A percentile compares a stretch with the other conserved stretches of the same genome.
Conservation (phyloP, 2,888 invertebrate genomes). For the Volucella bombylans region DNA sequence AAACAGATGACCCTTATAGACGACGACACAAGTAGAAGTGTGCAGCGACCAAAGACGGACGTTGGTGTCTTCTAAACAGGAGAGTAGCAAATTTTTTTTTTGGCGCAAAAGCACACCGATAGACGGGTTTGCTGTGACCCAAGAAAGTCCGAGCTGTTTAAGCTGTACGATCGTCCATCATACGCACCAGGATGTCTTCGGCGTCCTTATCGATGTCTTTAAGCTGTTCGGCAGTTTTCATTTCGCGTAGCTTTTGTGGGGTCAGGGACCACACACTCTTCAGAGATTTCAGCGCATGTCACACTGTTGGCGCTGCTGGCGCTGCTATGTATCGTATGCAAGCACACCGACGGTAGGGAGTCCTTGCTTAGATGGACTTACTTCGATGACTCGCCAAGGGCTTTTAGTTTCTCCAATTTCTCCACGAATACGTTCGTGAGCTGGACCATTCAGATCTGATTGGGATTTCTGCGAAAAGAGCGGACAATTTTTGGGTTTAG, state of each 20-base stretch:
- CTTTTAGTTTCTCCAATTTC: conserved; percentile 94
- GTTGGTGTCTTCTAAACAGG: conserved; percentile 95
- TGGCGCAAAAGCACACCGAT: conserved; percentile 94
- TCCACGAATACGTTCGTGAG: conserved; percentile 95
- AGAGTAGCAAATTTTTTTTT: conserved; percentile 93
- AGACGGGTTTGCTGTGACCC: conserved; percentile 95
- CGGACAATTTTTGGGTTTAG: conserved; percentile 95
- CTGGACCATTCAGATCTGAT: conserved; percentile 98
- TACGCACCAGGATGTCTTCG: conserved; percentile 94
- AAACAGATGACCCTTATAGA: no score
- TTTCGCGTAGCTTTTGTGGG: conserved; percentile 91
- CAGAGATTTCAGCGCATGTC: conserved; percentile 91
- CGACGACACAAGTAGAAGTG: conserved; percentile 96
- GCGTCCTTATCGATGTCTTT: conserved; percentile 96
- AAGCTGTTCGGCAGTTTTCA: conserved; percentile 94
- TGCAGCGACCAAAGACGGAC: conserved; percentile 98
- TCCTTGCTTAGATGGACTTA: no score
- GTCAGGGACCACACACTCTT: conserved; percentile 96
- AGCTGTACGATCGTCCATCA: conserved; percentile 98
- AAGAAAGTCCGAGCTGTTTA: conserved; percentile 90
- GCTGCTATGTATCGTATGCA: conserved; percentile 97
- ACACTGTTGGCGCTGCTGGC: conserved; percentile 88
- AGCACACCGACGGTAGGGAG: conserved; percentile 97
- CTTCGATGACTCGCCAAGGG: conserved; percentile 93
- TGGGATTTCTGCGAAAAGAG: conserved; percentile 96